Evolutionary conservation across 2,113 vertebrate genomes (phyloP).

Genomic region (Oplegnathus fasciatus): DNA sequence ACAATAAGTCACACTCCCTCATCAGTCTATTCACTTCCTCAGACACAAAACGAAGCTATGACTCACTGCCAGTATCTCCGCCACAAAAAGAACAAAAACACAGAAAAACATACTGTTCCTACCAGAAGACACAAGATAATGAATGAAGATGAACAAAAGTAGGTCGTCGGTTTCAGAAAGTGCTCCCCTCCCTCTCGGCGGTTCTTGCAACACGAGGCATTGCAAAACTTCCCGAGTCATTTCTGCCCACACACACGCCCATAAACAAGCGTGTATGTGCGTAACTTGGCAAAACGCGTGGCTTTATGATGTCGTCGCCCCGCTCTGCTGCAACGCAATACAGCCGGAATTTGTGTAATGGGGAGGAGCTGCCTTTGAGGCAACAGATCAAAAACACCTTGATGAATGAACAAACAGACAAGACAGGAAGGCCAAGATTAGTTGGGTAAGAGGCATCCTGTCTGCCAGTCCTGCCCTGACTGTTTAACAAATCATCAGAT

Average conservation of each 20-base stretch:
- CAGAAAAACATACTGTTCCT: neutral
- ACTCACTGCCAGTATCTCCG: neutral
- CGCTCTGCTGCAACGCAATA: conserved; percentile 42
- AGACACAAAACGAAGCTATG: conserved; percentile 10
- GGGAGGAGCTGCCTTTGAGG: conserved; percentile 43
- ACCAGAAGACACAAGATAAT: neutral
- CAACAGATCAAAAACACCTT: conserved; percentile 63
- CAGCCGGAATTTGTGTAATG: conserved; percentile 64
- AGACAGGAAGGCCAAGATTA: conserved; percentile 52
- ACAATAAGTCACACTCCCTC: conserved; percentile 1
- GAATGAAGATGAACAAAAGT: conserved; percentile 22
- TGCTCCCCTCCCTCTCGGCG: neutral
- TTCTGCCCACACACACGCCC: conserved; percentile 28
- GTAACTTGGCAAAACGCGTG: conserved; percentile 47
- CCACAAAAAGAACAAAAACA: conserved; percentile 23
- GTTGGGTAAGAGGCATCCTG: conserved; percentile 39
- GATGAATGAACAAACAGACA: conserved; percentile 58
- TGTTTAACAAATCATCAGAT: conserved; percentile 37
- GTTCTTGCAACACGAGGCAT: conserved; percentile 50
- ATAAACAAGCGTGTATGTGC: conserved; percentile 34
- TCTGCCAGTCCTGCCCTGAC: neutral
- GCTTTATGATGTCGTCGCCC: conserved; percentile 50
- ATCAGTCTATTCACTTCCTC: neutral
- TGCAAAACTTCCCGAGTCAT: conserved; percentile 53
- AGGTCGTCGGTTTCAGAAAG: conserved; percentile 27